Evolutionary conservation across 2,888 invertebrate genomes (phyloP).

Genomic region (Caenorhabditis angaria): DNA sequence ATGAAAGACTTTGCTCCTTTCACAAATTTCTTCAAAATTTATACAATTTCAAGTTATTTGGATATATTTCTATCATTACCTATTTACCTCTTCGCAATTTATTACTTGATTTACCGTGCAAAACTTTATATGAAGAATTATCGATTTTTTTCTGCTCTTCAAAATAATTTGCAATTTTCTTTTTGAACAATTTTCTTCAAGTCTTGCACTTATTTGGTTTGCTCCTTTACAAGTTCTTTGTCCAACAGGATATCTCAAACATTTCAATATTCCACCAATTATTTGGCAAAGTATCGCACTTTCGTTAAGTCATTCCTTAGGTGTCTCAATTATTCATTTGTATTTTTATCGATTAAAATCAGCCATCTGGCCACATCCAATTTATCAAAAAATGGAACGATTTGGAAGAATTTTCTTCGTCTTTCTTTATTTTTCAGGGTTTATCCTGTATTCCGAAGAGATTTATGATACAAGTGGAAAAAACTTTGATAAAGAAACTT

Average conservation of each 20-base stretch:
- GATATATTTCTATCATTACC: neutral
- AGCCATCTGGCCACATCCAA: conserved; percentile 2
- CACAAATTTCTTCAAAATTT: neutral
- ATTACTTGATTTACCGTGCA: neutral
- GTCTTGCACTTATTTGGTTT: neutral
- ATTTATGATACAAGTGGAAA: neutral
- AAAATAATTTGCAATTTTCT: neutral
- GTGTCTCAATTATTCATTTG: neutral
- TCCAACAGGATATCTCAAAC: neutral
- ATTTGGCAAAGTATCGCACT: neutral
- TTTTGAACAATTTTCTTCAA: neutral
- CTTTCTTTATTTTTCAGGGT: neutral
- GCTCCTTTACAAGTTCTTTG: neutral
- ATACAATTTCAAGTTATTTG: neutral
- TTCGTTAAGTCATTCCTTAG: neutral
- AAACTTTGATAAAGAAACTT: neutral
- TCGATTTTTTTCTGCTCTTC: neutral
- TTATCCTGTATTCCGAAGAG: neutral
- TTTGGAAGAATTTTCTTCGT: neutral
- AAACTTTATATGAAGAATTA: neutral
- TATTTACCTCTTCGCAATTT: neutral
- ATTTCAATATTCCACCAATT: neutral
- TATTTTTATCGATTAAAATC: conserved; percentile 6
- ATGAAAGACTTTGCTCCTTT: neutral
- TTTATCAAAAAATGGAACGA: neutral